phyloP scores from a whole-genome alignment of 2,797 vertebrate species.

The Cichlasoma orientale region DNA sequence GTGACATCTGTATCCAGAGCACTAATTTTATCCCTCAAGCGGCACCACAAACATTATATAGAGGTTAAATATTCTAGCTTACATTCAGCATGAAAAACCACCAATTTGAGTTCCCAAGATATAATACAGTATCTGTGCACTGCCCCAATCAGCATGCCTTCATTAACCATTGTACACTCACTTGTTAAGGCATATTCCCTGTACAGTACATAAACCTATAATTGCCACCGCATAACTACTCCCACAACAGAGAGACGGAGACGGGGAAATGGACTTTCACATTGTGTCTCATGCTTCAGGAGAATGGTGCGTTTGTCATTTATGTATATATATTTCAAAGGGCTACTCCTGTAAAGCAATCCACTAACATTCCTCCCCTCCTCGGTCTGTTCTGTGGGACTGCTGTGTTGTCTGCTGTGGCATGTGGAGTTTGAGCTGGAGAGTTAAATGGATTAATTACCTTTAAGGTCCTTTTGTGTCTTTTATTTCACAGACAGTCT shows the following conservation, averaged over 20 bases:
- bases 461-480: conserved; percentile 88
- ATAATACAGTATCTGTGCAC: conserved; percentile 55
- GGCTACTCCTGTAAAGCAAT: conserved; percentile 85
- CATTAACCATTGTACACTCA: conserved; percentile 56
- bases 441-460: conserved; percentile 96
- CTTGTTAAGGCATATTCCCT: conserved; percentile 65
- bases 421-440: conserved; percentile 75
- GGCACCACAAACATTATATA: neutral
- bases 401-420: conserved; percentile 82
- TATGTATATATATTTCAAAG: conserved; percentile 91
- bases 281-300: conserved; percentile 67
- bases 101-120: conserved; percentile 38
- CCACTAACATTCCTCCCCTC: conserved; percentile 80
- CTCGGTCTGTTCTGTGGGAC: conserved; percentile 71
- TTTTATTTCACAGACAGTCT: conserved; percentile 87
- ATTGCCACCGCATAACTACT: conserved; percentile 53
- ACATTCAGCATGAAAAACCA: conserved; percentile 17
- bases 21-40: neutral
- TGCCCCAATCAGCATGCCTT: conserved; percentile 59
- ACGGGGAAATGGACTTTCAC: conserved; percentile 67
- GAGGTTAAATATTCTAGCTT: conserved; percentile 3
- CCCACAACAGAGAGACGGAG: conserved; percentile 56
- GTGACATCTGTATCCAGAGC: neutral
- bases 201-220: conserved; percentile 74
- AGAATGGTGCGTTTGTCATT: conserved; percentile 87